phyloP scores from a whole-genome alignment of 2,113 vertebrate species.

The Callionymus lyra region DNA sequence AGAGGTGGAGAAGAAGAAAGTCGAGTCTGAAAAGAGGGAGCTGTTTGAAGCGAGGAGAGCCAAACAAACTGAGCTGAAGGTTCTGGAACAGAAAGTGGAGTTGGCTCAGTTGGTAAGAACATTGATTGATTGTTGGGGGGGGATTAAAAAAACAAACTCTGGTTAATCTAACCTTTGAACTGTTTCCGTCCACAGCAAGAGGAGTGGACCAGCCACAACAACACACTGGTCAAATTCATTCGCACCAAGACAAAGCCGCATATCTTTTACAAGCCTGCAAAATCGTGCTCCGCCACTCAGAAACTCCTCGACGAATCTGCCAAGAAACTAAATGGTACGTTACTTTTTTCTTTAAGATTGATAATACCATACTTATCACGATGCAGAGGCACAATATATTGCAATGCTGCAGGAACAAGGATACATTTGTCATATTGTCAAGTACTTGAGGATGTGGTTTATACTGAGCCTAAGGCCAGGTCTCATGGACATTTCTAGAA shows the following conservation, averaged over 20 bases:
- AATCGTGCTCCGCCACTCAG: constrained; percentile 90
- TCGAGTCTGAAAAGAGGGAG: constrained; percentile 89
- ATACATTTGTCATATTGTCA: too few species aligned
- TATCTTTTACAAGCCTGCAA: constrained; percentile 89
- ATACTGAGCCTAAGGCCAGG: too few species aligned
- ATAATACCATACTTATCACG: neutral
- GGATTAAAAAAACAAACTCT: too few species aligned
- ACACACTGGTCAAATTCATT: constrained; percentile 91
- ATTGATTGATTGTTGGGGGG: neutral
- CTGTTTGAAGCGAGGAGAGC: constrained; percentile 94
- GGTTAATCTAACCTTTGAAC: too few species aligned
- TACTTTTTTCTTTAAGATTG: neutral
- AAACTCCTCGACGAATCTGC: constrained; percentile 94
- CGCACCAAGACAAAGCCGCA: constrained; percentile 92
- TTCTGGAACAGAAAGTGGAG: constrained; percentile 97
- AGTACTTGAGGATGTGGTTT: too few species aligned
- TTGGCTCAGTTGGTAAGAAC: constrained; percentile 88
- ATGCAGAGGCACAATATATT: too few species aligned
- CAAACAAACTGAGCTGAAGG: constrained; percentile 93
- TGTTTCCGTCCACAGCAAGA: constrained; percentile 77
- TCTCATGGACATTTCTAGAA: too few species aligned
- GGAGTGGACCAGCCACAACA: constrained; percentile 95
- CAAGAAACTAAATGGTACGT: constrained; percentile 88
- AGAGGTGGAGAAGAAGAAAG: constrained; percentile 89
- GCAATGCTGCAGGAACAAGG: too few species aligned